A percentile compares a stretch with the other conserved stretches of the same genome.
These are phyloP conservation scores for Trogon melanurus DNA, from an alignment of 2,113 vertebrate species.

Conservation along the genomic window DNA sequence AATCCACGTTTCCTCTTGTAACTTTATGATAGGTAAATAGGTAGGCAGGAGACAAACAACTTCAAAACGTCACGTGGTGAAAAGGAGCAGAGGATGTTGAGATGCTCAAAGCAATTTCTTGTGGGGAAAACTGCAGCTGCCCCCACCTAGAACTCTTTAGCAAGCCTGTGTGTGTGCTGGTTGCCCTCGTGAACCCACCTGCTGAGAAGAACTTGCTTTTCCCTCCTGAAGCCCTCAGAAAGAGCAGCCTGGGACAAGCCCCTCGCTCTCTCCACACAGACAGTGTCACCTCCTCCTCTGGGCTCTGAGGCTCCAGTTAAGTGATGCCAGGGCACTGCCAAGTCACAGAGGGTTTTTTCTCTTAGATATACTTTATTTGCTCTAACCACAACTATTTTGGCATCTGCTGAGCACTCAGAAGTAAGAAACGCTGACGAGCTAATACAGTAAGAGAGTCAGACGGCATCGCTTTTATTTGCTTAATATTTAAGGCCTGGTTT, in stretches of 20 bases:
- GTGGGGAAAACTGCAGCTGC: not conserved
- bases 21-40: slow-evolving; percentile 5
- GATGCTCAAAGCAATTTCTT: not conserved
- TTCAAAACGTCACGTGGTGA: not conserved
- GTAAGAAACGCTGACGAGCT: not conserved
- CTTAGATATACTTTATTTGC: not conserved
- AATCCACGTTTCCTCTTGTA: not conserved
- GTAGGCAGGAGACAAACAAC: not conserved
- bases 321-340: not conserved
- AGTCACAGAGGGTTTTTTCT: not conserved
- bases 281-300: rapidly evolving
- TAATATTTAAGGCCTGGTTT: not conserved
- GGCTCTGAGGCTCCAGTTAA: not conserved
- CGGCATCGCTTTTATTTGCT: not conserved
- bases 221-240: not conserved
- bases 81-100: not conserved
- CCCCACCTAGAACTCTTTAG: not conserved
- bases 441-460: not conserved
- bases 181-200: not conserved
- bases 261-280: rapidly evolving
- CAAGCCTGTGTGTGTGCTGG: not conserved
- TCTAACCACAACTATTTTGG: not conserved
- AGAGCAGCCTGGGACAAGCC: not conserved
- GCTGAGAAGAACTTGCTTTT: not conserved
- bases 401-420: not conserved